These are phyloP conservation scores for Zaprionus bogoriensis DNA, from an alignment of 2,888 invertebrate genomes.

Conservation along the genomic window DNA sequence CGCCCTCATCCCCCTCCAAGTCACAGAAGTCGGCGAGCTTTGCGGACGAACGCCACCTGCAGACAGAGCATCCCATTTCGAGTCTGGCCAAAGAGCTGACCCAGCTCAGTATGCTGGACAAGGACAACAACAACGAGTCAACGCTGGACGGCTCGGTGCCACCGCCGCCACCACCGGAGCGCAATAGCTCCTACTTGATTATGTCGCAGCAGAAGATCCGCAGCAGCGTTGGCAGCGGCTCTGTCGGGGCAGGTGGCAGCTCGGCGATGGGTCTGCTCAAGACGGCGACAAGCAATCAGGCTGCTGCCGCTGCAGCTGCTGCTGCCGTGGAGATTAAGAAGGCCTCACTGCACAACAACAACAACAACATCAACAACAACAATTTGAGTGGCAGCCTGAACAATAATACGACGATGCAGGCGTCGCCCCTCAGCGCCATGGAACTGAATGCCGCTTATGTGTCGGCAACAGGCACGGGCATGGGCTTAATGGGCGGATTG, in stretches of 20 bases:
- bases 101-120: constrained; percentile 73
- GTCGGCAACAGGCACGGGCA: constrained; percentile 53
- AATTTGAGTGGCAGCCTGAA: constrained; percentile 51
- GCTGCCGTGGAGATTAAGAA: constrained; percentile 63
- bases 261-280: constrained; percentile 76
- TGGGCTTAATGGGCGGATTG: constrained; percentile 32
- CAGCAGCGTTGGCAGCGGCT: constrained; percentile 32
- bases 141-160: constrained; percentile 56
- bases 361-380: constrained; percentile 66
- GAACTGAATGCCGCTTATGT: constrained; percentile 70
- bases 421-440: constrained; percentile 62
- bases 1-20: constrained; percentile 82
- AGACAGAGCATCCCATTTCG: constrained; percentile 79
- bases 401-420: constrained; percentile 55
- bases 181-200: constrained; percentile 93
- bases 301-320: constrained; percentile 56
- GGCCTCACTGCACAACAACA: constrained; percentile 49
- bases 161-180: constrained; percentile 91
- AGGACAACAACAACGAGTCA: constrained; percentile 65
- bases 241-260: constrained; percentile 26
- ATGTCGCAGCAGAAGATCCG: constrained; percentile 87
- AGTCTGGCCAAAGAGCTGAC: constrained; percentile 79
- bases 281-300: constrained; percentile 76
- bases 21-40: constrained; percentile 82
- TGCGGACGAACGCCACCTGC: constrained; percentile 81